These are phyloP conservation scores for Antitype chi DNA, from an alignment of 2,888 invertebrate genomes.

Conservation along the genomic window DNA sequence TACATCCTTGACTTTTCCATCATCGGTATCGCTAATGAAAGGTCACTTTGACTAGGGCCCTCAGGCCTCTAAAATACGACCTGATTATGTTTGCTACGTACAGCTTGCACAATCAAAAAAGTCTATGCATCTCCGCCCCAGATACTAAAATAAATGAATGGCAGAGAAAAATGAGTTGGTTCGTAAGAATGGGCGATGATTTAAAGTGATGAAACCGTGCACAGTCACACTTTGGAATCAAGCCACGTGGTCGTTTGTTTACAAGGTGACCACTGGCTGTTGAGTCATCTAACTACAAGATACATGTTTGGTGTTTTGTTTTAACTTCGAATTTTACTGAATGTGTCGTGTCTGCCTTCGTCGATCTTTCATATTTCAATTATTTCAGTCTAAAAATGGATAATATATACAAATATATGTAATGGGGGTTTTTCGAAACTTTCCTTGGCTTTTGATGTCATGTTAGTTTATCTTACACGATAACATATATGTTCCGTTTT, in stretches of 20 bases:
- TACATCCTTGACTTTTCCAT: neutral
- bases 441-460: neutral
- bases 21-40: neutral
- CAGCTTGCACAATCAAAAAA: neutral
- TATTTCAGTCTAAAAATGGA: too few relatives aligned
- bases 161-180: constrained; percentile 51
- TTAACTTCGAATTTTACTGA: neutral
- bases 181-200: constrained; percentile 52
- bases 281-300: constrained; percentile 36
- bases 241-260: constrained; percentile 63
- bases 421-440: neutral
- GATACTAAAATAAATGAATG: constrained; percentile 54
- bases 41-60: neutral
- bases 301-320: neutral
- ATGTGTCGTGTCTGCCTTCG: too few relatives aligned
- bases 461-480: neutral
- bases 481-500: constrained; percentile 1
- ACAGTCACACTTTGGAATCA: constrained; percentile 60
- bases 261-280: constrained; percentile 52
- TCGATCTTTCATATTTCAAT: too few relatives aligned
- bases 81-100: neutral
- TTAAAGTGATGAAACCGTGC: constrained; percentile 54
- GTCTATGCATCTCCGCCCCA: neutral
- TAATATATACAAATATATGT: too few relatives aligned
- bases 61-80: neutral